Base-by-base conservation (phyloP, 2,888 invertebrate species). In the Coelinius sp. region DNA sequence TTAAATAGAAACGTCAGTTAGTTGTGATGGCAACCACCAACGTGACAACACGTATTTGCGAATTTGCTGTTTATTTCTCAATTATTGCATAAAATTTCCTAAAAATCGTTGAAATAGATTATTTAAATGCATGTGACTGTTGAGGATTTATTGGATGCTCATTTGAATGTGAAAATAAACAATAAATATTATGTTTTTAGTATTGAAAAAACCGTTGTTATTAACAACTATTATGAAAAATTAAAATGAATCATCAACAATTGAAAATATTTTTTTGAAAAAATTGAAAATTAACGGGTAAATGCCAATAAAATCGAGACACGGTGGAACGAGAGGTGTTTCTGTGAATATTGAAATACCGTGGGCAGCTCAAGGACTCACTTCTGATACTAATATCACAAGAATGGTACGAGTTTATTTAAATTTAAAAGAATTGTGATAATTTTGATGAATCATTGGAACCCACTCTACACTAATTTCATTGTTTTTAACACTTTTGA, bases 301-400 rank as follows among this genome's bases (percentile, higher is more conserved):
- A 41, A 80, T 79, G 81, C 74, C 80, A 65, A 80, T 80, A 31
- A 79, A 76, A 69, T 75, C 82, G 56, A 79, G 80, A 65, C 74
- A 71, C n/a, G 73, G 79, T 68, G 78, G 78, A 70, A 71, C 81
- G 41, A 81, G 78, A 12, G 89, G 89, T 17, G 88, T 90, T 49
- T 90, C 91, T 10, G 83, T 90, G 68, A 90, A 91, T 83, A 84
- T 90, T 68, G 89, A 90, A 80, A 90, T 90, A 73, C 90, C 91
- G 25, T 92, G 92, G 92, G 90, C 91, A 59, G 90, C 90, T n/a
- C 88, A 89, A 80, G 89, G 89, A 27, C 68, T 81, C 59, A 73
- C 81, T 53, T 74, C 77, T 62, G 76, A 79, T 69, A 71, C 77
- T 49, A 81, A 81, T 76, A 77, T 85, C 52, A 79, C 81, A 56